Conservation (phyloP, 30 jellyfish, hydroid and myxozoan species). For the Aurelia coerulea region DNA sequence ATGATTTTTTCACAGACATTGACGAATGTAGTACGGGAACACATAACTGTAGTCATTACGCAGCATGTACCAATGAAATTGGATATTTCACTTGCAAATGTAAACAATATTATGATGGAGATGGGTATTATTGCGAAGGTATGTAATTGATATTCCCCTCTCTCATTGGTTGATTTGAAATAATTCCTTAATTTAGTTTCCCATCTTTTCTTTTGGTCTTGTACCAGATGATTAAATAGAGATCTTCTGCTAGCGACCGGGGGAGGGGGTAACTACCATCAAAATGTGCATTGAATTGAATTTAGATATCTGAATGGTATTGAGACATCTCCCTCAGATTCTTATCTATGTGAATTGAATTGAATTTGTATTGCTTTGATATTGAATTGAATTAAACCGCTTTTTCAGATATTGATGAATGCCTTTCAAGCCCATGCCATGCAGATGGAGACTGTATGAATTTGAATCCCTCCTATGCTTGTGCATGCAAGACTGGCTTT, state of each 20-base stretch:
- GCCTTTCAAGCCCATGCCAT: conserved; percentile 46
- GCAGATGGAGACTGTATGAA: conserved; percentile 53
- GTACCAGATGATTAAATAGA: too few relatives aligned
- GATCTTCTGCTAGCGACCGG: too few relatives aligned
- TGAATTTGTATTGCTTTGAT: too few relatives aligned
- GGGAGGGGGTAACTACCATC: too few relatives aligned
- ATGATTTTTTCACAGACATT: conserved; percentile 18
- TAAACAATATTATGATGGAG: conserved; percentile 79
- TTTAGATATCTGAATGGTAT: too few relatives aligned
- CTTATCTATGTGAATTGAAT: too few relatives aligned
- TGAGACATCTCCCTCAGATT: too few relatives aligned
- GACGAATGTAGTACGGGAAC: conserved; percentile 45
- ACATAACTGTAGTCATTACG: conserved; percentile 62
- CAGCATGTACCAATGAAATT: conserved; percentile 38
- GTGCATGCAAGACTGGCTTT: conserved; percentile 54
- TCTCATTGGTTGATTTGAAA: too few relatives aligned
- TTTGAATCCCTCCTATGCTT: conserved; percentile 34
- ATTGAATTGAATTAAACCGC: too few relatives aligned
- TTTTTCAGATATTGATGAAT: conserved; percentile 47
- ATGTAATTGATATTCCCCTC: neutral
- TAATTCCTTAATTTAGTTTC: too few relatives aligned
- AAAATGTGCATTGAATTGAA: too few relatives aligned
- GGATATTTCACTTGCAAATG: conserved; percentile 68
- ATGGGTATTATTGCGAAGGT: conserved; percentile 93
- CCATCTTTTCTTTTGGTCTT: too few relatives aligned